Evolutionary conservation across 2,113 vertebrate genomes (phyloP).

Genomic region (Carettochelys insculpta): DNA sequence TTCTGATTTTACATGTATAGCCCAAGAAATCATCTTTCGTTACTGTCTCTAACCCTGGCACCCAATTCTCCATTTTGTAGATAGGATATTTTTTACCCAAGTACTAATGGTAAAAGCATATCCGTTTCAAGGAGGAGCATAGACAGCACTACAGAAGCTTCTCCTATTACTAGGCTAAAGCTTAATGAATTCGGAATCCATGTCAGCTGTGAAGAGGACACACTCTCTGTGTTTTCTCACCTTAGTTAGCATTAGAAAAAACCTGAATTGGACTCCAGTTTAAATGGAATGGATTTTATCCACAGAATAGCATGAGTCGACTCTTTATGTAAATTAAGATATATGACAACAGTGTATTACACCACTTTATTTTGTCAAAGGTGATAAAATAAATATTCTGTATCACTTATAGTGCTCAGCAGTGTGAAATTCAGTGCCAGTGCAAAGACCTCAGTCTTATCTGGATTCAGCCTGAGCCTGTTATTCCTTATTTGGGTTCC

Average conservation of each 20-base stretch:
- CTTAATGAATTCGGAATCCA: slow-evolving; percentile 26
- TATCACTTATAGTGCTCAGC: background rate
- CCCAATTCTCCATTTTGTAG: slow-evolving; percentile 59
- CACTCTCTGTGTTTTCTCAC: slow-evolving; percentile 10
- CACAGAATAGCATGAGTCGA: background rate
- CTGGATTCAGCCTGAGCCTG: background rate
- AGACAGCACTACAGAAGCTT: slow-evolving; percentile 40
- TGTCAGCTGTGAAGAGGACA: slow-evolving; percentile 5
- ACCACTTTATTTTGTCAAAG: background rate
- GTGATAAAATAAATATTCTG: background rate
- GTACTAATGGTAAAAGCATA: slow-evolving; percentile 40
- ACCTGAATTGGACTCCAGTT: background rate
- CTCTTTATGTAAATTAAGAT: background rate
- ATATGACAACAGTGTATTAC: background rate
- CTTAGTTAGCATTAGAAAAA: slow-evolving; percentile 6
- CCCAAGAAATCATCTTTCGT: slow-evolving; percentile 60
- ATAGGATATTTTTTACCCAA: slow-evolving; percentile 58
- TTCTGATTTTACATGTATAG: slow-evolving; percentile 73
- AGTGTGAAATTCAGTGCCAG: background rate
- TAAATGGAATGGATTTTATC: background rate
- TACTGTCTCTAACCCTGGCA: slow-evolving; percentile 59
- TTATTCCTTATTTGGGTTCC: background rate
- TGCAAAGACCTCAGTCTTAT: background rate
- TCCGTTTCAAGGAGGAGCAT: slow-evolving; percentile 38
- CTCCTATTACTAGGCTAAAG: slow-evolving; percentile 29